Base-by-base conservation (phyloP, 2,113 vertebrate genomes). In the Oryzias curvinotus region DNA sequence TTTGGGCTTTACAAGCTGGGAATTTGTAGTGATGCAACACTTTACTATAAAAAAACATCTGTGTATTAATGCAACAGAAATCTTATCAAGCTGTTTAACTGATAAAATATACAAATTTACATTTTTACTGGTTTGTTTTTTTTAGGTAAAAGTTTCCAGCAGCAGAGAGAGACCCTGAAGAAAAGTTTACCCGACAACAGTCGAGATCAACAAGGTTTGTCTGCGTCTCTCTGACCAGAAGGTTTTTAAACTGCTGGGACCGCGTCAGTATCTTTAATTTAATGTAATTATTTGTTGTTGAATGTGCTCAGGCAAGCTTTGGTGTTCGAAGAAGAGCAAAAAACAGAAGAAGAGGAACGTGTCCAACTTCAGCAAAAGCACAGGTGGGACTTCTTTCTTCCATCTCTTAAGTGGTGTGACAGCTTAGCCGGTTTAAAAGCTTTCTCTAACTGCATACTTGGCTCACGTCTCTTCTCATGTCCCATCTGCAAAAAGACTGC, bases 141-240 rank as follows among this genome's bases (percentile, higher is more conserved):
- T 70, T 71, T 83, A 98, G 96, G 97, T 50, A 98, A 96, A 90
- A 94, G 92, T 74, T 98, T 98, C 88, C 97, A 98, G 81, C 96
- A 98, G 52, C 96, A 98, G 85, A 94, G 97, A 82, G 97, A 98
- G 90, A 93, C 95, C 72, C 93, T 98, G 91, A 98, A 96, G 78
- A 96, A 94, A 92, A 94, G 93, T 1, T 91, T 94, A 82, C 92
- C 94, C 66, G 96, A 97, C 78, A 95, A 91, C 71, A 94, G 93
- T 67, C 94, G 92, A 62, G 96, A 98, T 82, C 94, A 94, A 65
- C 94, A 94, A 93, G 96, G 97, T 98, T 47, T 81, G 50, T 36
- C 30, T 36, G 30, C 30, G 7, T 1, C 8, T 36, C 8, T 36
- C 8, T 36, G 6, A 7, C 7, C 45, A 46, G 4, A 57, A 25